Conservation (phyloP, 1,140 invertebrate genomes). For the Chlorops oryzae region DNA sequence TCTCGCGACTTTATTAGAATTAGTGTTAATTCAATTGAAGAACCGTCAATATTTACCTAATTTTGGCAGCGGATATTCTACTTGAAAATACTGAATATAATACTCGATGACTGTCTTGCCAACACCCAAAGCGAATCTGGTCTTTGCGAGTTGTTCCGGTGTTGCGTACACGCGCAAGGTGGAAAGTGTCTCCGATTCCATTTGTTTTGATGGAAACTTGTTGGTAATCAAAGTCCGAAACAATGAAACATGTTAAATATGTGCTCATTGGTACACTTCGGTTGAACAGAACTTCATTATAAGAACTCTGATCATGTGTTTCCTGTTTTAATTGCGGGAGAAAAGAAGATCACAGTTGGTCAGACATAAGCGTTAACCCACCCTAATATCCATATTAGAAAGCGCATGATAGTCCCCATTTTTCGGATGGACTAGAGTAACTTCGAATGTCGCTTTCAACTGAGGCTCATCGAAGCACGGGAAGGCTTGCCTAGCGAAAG, state of each 20-base stretch:
- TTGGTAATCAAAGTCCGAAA: conserved; percentile 75
- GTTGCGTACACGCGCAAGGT: conserved; percentile 69
- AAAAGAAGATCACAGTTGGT: neutral
- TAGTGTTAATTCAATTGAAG: too few relatives aligned
- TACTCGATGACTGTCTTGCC: conserved; percentile 77
- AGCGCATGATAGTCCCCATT: conserved; percentile 62
- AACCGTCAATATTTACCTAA: conserved; percentile 52
- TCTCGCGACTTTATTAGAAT: too few relatives aligned
- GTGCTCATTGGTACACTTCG: conserved; percentile 90
- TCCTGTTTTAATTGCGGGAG: too few relatives aligned
- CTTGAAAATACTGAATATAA: conserved; percentile 81
- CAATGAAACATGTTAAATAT: conserved; percentile 83
- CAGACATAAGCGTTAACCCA: neutral
- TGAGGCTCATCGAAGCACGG: conserved; percentile 95
- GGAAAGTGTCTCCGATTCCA: conserved; percentile 54
- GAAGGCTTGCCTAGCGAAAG: conserved; percentile 85
- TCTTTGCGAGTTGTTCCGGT: conserved; percentile 67
- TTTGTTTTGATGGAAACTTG: conserved; percentile 53
- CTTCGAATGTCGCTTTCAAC: conserved; percentile 82
- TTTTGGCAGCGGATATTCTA: conserved; percentile 82
- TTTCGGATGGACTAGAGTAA: conserved; percentile 67
- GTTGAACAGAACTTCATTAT: conserved; percentile 54
- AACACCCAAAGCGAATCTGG: conserved; percentile 72
- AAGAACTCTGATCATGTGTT: conserved; percentile 14
- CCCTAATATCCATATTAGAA: conserved; percentile 67